Percentiles rank a stretch among this genome's conserved stretches.
phyloP scores from a whole-genome alignment of 2,797 vertebrate species.

The Melanotaenia nigrans region DNA sequence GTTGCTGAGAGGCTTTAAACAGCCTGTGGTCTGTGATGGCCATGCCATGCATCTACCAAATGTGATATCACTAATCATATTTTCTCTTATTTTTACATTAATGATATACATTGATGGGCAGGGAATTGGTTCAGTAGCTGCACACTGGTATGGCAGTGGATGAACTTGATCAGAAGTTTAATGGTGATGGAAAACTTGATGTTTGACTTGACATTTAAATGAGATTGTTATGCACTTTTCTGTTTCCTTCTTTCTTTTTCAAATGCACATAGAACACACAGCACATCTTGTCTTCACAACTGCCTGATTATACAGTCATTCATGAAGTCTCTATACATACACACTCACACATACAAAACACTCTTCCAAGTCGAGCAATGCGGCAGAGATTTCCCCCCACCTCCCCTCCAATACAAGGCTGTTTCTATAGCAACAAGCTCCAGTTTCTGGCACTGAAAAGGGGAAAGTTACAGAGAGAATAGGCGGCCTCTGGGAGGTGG shows the following conservation, averaged over 20 bases:
- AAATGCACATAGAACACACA: slow-evolving; percentile 39
- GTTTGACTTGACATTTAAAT: slow-evolving; percentile 33
- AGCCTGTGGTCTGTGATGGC: slow-evolving; percentile 46
- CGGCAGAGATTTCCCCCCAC: slow-evolving; percentile 71
- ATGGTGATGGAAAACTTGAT: slow-evolving; percentile 17
- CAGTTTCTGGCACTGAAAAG: slow-evolving; percentile 82
- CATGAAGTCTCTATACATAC: slow-evolving; percentile 52
- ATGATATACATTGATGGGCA: slow-evolving; percentile 49
- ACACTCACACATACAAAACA: slow-evolving; percentile 60
- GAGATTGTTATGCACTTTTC: slow-evolving; percentile 34
- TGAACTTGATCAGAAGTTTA: not conserved
- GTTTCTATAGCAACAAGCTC: slow-evolving; percentile 87
- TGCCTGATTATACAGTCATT: slow-evolving; percentile 58
- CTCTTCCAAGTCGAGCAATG: slow-evolving; percentile 80
- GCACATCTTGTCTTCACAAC: slow-evolving; percentile 40
- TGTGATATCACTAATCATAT: slow-evolving; percentile 59
- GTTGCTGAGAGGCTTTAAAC: slow-evolving; percentile 52
- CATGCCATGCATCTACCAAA: slow-evolving; percentile 39
- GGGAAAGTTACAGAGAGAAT: slow-evolving; percentile 83
- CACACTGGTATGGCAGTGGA: slow-evolving; percentile 8
- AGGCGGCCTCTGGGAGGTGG: slow-evolving; percentile 71
- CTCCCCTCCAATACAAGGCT: slow-evolving; percentile 69
- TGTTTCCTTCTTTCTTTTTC: slow-evolving; percentile 11
- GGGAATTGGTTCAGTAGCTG: slow-evolving; percentile 49
- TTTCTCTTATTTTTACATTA: slow-evolving; percentile 56